Evolutionary conservation across 2,797 vertebrate species (phyloP), one percentile per base, ranked within the genome.

Genomic region (Girardinus metallicus): DNA sequence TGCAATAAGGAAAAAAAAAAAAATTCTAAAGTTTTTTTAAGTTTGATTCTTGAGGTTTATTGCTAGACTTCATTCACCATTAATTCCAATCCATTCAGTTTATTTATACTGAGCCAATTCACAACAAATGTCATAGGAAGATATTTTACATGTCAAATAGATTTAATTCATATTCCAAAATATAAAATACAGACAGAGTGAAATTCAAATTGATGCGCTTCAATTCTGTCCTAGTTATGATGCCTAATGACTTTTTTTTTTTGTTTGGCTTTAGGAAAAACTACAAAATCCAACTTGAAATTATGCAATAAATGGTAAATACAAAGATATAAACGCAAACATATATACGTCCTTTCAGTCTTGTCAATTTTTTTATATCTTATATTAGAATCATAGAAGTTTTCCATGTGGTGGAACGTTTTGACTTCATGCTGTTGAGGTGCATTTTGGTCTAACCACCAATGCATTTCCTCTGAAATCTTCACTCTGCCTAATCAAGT

Each of bases 381-480:
- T 49, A 49, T 49, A 7, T 49, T 18, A 18, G 47, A 49, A 2
- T 49, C 16, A 18, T 21, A 9, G 8, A 36, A 9, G 31, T 21
- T 64, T 34, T 4, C 9, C 5, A 36, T 4, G 3, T 31, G 29
- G 12, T 26, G 6, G 0, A 29, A 13, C 1, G 5, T 12, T 15
- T 60, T 39, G 3, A 36, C 18, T 66, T 75, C 36, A 39, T 53
- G 26, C 64, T 74, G 79, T 83, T 72, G 7, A 76, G 51, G 15
- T 75, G 0, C 41, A 75, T 29, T n/a, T 29, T 57, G 53, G 26
- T 4, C 21, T 62, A 71, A 90, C 86, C 88, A 16, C 83, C 74
- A 0, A 1, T 70, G 81, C 47, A 80, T 78, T 86, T 91, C 84
- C 88, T 85, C 7, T 85, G 75, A n/a, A 57, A 57, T 57, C 43